A percentile compares a stretch with the other conserved stretches of the same genome.
Conservation (phyloP, 2,113 vertebrate genomes). For the Semnornis frantzii region DNA sequence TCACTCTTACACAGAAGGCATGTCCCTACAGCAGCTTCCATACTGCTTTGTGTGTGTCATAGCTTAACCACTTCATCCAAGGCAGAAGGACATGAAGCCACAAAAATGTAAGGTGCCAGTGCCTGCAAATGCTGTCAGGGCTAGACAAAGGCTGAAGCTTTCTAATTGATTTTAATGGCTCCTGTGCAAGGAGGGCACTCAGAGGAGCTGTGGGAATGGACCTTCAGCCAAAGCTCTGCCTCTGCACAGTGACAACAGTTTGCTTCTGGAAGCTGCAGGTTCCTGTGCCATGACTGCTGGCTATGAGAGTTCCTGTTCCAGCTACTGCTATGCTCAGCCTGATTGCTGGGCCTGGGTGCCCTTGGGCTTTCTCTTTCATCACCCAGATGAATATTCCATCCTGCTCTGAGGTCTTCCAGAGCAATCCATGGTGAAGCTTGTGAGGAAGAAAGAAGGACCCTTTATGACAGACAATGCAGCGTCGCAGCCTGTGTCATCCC, state of each 20-base stretch:
- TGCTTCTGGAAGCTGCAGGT: background rate
- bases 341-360: background rate
- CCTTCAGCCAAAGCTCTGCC: background rate
- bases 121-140: background rate
- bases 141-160: background rate
- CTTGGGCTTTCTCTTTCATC: background rate
- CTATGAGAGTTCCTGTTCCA: background rate
- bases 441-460: background rate
- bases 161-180: background rate
- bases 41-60: background rate
- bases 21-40: background rate
- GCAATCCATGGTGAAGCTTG: background rate
- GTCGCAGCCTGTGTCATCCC: background rate
- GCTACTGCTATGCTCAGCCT: background rate
- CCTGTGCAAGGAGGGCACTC: background rate
- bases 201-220: background rate
- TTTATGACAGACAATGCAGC: background rate
- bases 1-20: background rate
- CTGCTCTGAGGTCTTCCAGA: background rate
- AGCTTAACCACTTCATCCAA: background rate
- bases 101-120: background rate
- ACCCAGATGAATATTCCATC: rapidly evolving
- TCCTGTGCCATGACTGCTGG: background rate
- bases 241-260: background rate
- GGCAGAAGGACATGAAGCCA: background rate